Evolutionary conservation across 2,797 vertebrate species (phyloP), one percentile per base, ranked within the genome.

Genomic region (Smutsia temminckii): DNA sequence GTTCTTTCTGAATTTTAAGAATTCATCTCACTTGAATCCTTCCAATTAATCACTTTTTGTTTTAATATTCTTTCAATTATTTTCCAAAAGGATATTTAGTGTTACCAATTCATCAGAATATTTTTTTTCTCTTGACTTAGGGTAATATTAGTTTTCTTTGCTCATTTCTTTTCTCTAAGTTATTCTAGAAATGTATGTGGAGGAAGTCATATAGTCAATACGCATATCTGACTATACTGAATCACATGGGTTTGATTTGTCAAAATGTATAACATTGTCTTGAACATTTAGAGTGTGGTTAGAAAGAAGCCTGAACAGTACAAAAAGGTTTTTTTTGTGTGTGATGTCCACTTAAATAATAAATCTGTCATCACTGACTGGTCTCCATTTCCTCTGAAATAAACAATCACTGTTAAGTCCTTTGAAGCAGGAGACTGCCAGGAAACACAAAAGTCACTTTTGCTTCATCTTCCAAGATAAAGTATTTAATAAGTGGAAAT

Each of bases 351-450:
- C 98, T 98, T 98, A 98, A 98, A 98, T 97, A 98, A 98, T 99
- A 99, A 99, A 99, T 99, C 98, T 98, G 98, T 99, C 98, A 98
- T 98, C 98, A 95, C 98, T 97, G 97, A 98, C 98, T 98, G 98
- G 98, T 98, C 98, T 98, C 98, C 97, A 98, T 99, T 99, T 99
- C 98, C 98, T 98, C 97, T 95, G 98, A 98, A 98, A 99, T 98
- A 98, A 99, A 98, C 98, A 99, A 99, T 98, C 98, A 97, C 98
- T 97, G 93, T 98, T 98, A 98, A 97, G 95, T 98, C 97, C 98
- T 98, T 98, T 98, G 98, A 98, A 98, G 98, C 96, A 97, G 95
- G 96, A 98, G 98, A 98, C 97, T 98, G 98, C 96, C 98, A 98
- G 98, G 98, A 98, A 98, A 98, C 97, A 98, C 97, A 97, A 98